phyloP scores from a whole-genome alignment of 92 coral and sea anemone species.

The Parazoanthus swiftii region DNA sequence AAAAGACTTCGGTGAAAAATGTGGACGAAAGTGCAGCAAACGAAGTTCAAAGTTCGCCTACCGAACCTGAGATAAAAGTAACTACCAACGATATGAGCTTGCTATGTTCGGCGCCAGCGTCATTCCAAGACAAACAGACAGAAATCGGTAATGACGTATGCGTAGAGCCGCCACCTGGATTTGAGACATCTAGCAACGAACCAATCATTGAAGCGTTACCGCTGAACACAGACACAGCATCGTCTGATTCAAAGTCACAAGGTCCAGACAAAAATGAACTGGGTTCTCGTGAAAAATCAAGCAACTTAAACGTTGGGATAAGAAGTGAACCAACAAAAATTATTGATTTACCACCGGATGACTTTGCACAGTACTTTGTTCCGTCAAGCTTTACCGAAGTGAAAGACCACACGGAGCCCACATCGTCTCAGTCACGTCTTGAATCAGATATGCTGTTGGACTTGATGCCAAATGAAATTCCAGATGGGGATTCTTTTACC shows the following conservation, averaged over 20 bases:
- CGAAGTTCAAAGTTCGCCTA: background rate
- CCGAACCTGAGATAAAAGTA: background rate
- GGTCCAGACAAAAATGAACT: background rate
- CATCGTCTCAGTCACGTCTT: background rate
- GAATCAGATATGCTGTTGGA: slow-evolving; percentile 1
- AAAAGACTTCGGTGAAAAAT: background rate
- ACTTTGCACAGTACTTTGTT: slow-evolving; percentile 25
- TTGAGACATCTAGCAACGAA: slow-evolving; percentile 5
- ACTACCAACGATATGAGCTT: background rate
- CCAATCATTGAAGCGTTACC: background rate
- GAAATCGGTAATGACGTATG: slow-evolving; percentile 8
- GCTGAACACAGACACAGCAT: background rate
- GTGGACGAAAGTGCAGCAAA: background rate
- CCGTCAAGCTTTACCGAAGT: background rate
- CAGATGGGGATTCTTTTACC: background rate
- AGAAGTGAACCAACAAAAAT: background rate
- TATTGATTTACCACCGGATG: background rate
- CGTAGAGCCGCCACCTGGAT: slow-evolving; percentile 31
- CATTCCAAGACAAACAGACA: slow-evolving; percentile 4
- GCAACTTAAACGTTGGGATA: background rate
- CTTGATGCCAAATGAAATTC: slow-evolving; percentile 11
- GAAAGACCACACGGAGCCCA: background rate
- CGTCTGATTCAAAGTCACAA: background rate
- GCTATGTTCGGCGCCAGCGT: slow-evolving; percentile 14
- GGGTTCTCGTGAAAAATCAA: background rate